Evolutionary conservation across 2,888 invertebrate species (phyloP).

Genomic region (Drosophila stalkeri): DNA sequence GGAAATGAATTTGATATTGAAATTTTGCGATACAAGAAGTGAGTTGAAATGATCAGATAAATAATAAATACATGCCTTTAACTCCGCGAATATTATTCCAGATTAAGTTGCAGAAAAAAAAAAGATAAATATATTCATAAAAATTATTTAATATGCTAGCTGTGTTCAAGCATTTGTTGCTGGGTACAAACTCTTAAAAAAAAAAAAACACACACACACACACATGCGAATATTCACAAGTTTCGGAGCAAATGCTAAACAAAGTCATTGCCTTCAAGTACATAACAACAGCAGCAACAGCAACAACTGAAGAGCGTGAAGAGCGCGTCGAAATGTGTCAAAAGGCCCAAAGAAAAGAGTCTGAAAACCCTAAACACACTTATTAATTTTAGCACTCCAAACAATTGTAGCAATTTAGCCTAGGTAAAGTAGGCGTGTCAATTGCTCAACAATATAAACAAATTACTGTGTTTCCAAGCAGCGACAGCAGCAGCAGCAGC

Average conservation of each 20-base stretch:
- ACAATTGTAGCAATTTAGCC: constrained; percentile 74
- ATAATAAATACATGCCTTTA: neutral
- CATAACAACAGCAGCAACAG: constrained; percentile 17
- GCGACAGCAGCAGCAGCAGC: neutral
- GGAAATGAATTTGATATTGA: neutral
- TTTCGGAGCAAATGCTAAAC: constrained; percentile 24
- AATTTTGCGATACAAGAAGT: neutral
- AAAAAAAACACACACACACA: neutral
- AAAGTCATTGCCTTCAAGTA: constrained; percentile 61
- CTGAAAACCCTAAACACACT: constrained; percentile 59
- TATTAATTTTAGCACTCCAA: constrained; percentile 75
- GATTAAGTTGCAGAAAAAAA: constrained; percentile 27
- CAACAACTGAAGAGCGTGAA: constrained; percentile 33
- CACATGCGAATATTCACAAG: constrained; percentile 24
- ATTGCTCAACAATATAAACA: constrained; percentile 76
- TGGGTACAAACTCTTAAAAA: constrained; percentile 16
- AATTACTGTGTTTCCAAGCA: constrained; percentile 57
- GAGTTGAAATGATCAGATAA: neutral
- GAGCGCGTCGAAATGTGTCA: constrained; percentile 61
- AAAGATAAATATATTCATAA: constrained; percentile 3
- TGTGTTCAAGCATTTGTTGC: constrained; percentile 22
- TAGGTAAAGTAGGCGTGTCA: constrained; percentile 76
- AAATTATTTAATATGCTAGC: constrained; percentile 9
- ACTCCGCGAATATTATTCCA: constrained; percentile 30
- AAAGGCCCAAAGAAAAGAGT: constrained; percentile 53